phyloP scores from a whole-genome alignment of 2,888 invertebrate genomes.

The Cephus rjabovi region DNA sequence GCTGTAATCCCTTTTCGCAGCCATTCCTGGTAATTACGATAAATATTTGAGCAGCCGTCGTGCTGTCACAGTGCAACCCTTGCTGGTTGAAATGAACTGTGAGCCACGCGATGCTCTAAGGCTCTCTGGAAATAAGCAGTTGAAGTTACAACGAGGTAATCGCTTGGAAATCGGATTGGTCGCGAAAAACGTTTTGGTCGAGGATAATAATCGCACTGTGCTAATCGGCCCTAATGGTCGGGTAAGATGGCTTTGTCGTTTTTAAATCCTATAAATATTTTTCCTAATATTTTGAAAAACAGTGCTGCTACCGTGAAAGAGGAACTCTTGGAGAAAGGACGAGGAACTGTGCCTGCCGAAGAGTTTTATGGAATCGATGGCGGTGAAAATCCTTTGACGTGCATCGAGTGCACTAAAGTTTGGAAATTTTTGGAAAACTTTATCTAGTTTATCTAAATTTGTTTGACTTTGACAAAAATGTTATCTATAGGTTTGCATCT shows the following conservation, averaged over 20 bases:
- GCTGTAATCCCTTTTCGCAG: slow-evolving; percentile 30
- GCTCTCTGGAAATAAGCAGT: neutral
- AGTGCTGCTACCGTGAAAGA: slow-evolving; percentile 18
- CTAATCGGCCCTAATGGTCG: slow-evolving; percentile 52
- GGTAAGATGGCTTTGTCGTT: slow-evolving; percentile 14
- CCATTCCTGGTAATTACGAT: slow-evolving; percentile 57
- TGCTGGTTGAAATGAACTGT: slow-evolving; percentile 1
- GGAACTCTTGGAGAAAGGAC: neutral
- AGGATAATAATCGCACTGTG: neutral
- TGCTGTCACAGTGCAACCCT: slow-evolving; percentile 42
- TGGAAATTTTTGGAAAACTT: neutral
- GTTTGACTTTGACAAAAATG: neutral
- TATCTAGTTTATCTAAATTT: neutral
- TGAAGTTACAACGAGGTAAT: neutral
- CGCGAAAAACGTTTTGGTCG: neutral
- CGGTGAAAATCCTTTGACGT: neutral
- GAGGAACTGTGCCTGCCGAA: neutral
- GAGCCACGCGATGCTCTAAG: slow-evolving; percentile 57
- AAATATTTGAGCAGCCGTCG: slow-evolving; percentile 65
- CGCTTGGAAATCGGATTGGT: slow-evolving; percentile 2
- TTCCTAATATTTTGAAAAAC: slow-evolving; percentile 58
- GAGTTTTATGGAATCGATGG: neutral
- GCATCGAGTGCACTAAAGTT: neutral
- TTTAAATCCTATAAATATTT: slow-evolving; percentile 63
- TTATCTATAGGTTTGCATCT: neutral